Conservation (phyloP, 2,797 vertebrate genomes). For the Aythya fuligula region DNA sequence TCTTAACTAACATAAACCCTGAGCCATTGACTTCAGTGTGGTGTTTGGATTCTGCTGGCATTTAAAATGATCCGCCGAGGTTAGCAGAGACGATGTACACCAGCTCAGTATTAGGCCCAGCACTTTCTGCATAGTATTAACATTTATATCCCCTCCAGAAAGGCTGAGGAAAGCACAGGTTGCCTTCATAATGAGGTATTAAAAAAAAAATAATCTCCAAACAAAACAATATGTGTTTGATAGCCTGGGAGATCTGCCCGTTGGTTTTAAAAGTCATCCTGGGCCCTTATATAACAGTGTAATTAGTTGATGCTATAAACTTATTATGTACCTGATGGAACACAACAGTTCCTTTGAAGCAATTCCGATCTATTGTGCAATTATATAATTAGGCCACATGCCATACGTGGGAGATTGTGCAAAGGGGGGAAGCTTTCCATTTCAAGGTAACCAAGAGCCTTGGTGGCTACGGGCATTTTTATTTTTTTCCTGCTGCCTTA, state of each 20-base stretch:
- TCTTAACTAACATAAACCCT: not conserved
- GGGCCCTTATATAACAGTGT: slow-evolving; percentile 6
- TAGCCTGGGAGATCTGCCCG: not conserved
- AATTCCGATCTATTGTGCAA: not conserved
- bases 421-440: slow-evolving; percentile 10
- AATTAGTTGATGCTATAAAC: slow-evolving; percentile 34
- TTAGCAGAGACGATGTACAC: not conserved
- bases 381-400: slow-evolving; percentile 40
- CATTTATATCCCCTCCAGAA: not conserved
- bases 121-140: not conserved
- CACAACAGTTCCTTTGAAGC: slow-evolving; percentile 41
- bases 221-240: not conserved
- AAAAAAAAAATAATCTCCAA: not conserved
- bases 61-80: not conserved
- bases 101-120: not conserved
- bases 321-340: slow-evolving; percentile 47
- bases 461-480: not conserved
- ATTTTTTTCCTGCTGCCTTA: not conserved
- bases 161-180: not conserved
- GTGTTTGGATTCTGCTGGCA: not conserved
- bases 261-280: slow-evolving; percentile 39
- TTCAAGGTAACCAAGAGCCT: not conserved
- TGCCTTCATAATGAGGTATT: not conserved
- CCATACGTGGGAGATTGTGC: not conserved
- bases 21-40: rapidly evolving